Conservation (phyloP, 1,140 invertebrate genomes). For the Drosophila repleta region DNA sequence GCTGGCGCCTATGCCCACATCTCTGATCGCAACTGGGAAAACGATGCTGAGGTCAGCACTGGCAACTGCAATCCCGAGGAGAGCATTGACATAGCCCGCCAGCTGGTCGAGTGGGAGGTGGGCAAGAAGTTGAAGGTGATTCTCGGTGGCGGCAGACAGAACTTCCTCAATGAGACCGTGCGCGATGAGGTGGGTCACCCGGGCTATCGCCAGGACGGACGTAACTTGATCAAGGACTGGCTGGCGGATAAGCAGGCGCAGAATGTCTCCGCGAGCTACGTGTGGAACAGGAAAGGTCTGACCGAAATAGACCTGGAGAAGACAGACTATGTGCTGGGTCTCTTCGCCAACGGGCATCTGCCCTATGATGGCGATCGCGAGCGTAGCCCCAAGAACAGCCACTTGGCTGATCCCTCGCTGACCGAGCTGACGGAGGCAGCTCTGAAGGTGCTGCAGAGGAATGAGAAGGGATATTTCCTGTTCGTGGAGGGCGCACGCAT, state of each 20-base stretch:
- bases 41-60: constrained; percentile 86
- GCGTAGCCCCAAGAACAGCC: constrained; percentile 83
- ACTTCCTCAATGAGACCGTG: constrained; percentile 87
- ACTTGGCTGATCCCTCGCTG: constrained; percentile 88
- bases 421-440: constrained; percentile 93
- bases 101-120: constrained; percentile 89
- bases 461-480: constrained; percentile 93
- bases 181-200: constrained; percentile 88
- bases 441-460: constrained; percentile 90
- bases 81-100: constrained; percentile 89
- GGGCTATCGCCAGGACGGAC: constrained; percentile 85
- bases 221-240: constrained; percentile 89
- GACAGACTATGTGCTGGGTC: constrained; percentile 90
- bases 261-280: constrained; percentile 86
- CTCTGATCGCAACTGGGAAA: constrained; percentile 91
- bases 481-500: constrained; percentile 95
- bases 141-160: constrained; percentile 89
- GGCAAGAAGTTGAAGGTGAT: constrained; percentile 87
- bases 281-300: constrained; percentile 87
- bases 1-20: constrained; percentile 92
- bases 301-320: constrained; percentile 86
- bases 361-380: constrained; percentile 84
- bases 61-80: constrained; percentile 63
- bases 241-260: constrained; percentile 85
- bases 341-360: constrained; percentile 84